Percentiles rank a stretch among this genome's conserved stretches.
These are phyloP conservation scores for Macrochelys suwanniensis DNA, from an alignment of 2,797 vertebrate species.

Conservation along the genomic window DNA sequence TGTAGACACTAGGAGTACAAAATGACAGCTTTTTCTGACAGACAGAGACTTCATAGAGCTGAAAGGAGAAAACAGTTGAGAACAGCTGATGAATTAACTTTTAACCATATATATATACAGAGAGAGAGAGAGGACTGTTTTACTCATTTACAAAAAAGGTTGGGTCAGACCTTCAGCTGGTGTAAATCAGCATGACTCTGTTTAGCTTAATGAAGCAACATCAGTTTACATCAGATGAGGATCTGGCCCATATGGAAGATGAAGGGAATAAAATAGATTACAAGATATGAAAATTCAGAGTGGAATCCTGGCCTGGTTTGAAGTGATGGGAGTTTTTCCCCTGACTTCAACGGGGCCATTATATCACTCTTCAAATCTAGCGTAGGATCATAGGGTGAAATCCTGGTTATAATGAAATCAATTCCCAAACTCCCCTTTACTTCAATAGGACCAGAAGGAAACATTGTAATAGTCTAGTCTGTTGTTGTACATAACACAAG, in stretches of 20 bases:
- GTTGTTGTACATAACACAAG: background rate
- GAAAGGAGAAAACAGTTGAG: background rate
- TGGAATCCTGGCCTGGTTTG: background rate
- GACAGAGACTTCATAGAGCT: background rate
- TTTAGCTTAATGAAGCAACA: background rate
- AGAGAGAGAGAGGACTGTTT: background rate
- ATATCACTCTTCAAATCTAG: background rate
- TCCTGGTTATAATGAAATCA: rapidly evolving
- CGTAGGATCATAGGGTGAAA: background rate
- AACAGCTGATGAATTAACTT: slow-evolving; percentile 29
- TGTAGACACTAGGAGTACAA: background rate
- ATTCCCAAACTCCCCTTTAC: background rate
- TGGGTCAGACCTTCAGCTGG: background rate
- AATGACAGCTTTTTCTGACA: background rate
- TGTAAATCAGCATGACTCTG: background rate
- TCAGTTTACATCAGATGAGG: background rate
- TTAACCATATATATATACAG: background rate
- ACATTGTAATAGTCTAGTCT: background rate
- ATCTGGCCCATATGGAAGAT: background rate
- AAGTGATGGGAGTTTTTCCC: background rate
- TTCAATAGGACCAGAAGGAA: background rate
- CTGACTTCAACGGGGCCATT: background rate
- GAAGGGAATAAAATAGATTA: background rate
- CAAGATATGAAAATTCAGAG: background rate
- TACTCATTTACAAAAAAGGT: background rate